Evolutionary conservation across 2,113 vertebrate genomes (phyloP), one percentile per base, ranked within the genome.

Genomic region (Tachysurus fulvidraco): DNA sequence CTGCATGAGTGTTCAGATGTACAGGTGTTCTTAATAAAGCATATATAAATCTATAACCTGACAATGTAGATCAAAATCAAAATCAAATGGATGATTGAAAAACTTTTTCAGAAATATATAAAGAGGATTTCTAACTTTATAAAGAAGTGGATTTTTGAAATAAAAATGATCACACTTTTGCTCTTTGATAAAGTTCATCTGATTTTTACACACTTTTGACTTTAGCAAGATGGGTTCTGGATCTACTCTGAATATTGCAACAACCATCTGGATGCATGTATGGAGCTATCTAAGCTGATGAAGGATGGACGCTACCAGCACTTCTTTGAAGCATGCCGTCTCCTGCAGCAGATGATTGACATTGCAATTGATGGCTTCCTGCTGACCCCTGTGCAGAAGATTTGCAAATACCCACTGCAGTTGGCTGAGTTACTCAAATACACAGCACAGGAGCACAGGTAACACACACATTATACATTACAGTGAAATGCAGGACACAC

Each of bases 171-270:
- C 25, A 28, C 1, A 17, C 19, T 65, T 23, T 3, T 55, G 57
- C 23, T 57, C 50, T 36, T 16, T 30, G 19, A 41, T 77, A 28
- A n/a, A 54, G 7, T 7, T 1, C 8, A 4, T 81, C 5, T 59
- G 55, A 74, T 73, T 28, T 52, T n/a, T 11, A 13, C 21, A 19
- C 25, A 10, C 59, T 5, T 59, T n/a, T 89, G 65, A 67, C 57
- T 73, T 88, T 92, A 97, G 97, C 96, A 97, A 97, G 96, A 97
- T 0, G 96, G 96, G 74, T 97, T 97, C 94, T 97, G 96, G 96
- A 97, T 97, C 93, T 97, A 97, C 1, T 97, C 96, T 0, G 96
- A 97, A 91, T 97, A 97, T 92, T 97, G 96, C 93, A 97, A 97
- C 92, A 97, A 97, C 81, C 96, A 97, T 67, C 91, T 97, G 92